phyloP scores from a whole-genome alignment of 2,888 invertebrate genomes.

The Caradrina clavipalpis region DNA sequence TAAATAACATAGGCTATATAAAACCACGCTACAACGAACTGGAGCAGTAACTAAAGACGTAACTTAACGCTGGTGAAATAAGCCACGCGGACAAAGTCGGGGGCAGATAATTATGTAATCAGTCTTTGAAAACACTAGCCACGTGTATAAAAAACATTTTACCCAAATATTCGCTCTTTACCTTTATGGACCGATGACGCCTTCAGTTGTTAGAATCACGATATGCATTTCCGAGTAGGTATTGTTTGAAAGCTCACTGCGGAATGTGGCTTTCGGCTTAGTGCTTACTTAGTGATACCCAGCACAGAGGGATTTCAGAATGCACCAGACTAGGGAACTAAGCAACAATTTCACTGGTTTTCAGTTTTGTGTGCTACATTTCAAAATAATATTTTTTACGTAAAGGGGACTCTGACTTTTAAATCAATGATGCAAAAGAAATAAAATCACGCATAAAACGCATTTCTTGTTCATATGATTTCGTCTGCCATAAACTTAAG shows the following conservation, averaged over 20 bases:
- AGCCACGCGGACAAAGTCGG: no score
- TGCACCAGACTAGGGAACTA: slow-evolving; percentile 9
- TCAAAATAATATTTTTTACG: neutral
- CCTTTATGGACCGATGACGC: neutral
- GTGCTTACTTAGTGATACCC: neutral
- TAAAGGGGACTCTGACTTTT: neutral
- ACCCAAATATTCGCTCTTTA: neutral
- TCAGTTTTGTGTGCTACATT: slow-evolving; percentile 2
- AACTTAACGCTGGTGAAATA: no score
- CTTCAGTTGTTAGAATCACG: slow-evolving; percentile 3
- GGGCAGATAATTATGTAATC: no score
- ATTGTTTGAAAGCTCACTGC: slow-evolving; percentile 13
- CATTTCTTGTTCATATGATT: no score
- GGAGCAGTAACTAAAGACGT: no score
- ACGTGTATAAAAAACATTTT: neutral
- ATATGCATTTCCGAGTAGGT: slow-evolving; percentile 1
- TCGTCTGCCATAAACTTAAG: neutral
- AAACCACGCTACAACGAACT: no score
- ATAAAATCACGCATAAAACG: neutral
- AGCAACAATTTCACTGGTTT: slow-evolving; percentile 3
- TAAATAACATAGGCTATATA: no score
- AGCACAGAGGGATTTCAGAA: slow-evolving; percentile 24
- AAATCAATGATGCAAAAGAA: no score
- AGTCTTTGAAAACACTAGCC: no score
- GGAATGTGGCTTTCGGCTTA: slow-evolving; percentile 34